Percentiles rank a stretch among this genome's conserved stretches.
Conservation (phyloP, 2,888 invertebrate genomes). For the Selenia dentaria region DNA sequence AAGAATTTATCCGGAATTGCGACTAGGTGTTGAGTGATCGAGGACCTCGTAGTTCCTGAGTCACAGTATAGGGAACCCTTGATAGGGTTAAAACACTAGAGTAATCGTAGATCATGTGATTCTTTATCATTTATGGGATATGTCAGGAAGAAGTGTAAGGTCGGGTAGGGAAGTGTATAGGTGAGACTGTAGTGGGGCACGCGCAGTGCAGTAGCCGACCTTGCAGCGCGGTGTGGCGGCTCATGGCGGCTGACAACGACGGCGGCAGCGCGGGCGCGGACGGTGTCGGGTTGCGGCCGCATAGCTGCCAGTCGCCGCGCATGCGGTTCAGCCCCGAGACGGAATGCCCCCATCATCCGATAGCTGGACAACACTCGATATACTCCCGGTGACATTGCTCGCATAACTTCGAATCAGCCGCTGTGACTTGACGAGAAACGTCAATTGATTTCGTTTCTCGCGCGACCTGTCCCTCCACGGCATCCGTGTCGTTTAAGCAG, state of each 20-base stretch:
- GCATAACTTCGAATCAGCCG: constrained; percentile 60
- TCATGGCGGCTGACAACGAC: constrained; percentile 64
- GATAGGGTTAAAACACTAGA: too few relatives aligned
- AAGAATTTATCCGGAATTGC: too few relatives aligned
- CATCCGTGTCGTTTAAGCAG: constrained; percentile 19
- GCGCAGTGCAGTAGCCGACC: constrained; percentile 81
- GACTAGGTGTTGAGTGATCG: too few relatives aligned
- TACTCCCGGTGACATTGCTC: constrained; percentile 66
- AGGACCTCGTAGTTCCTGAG: too few relatives aligned
- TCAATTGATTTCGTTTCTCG: constrained; percentile 41
- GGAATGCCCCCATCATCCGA: constrained; percentile 76
- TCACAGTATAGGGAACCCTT: too few relatives aligned
- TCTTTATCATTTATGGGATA: too few relatives aligned
- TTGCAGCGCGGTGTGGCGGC: constrained; percentile 74
- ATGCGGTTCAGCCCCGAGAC: constrained; percentile 72
- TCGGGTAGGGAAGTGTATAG: too few relatives aligned
- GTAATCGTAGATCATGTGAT: too few relatives aligned
- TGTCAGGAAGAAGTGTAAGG: too few relatives aligned
- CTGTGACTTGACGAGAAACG: constrained; percentile 54
- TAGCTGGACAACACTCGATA: constrained; percentile 73
- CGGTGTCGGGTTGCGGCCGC: constrained; percentile 72
- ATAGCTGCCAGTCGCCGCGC: constrained; percentile 76
- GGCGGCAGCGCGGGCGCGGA: constrained; percentile 46
- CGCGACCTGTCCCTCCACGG: constrained; percentile 20
- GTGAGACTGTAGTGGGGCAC: constrained; percentile 46